Evolutionary conservation across 2,797 vertebrate genomes (phyloP).

Genomic region (Sylvilagus floridanus): DNA sequence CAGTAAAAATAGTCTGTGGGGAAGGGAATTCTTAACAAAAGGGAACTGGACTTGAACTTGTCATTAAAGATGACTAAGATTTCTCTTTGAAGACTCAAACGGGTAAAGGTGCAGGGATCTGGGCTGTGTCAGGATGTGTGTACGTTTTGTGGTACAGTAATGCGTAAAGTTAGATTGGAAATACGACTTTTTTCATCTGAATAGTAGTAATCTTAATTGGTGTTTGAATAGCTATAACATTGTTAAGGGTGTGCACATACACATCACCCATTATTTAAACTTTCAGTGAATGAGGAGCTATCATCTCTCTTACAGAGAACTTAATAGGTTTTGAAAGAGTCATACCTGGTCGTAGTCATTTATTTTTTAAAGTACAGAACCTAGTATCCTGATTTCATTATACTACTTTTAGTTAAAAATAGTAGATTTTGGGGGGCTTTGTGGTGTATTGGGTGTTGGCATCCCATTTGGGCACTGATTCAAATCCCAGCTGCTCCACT

Average conservation of each 20-base stretch:
- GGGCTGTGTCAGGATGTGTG: not conserved
- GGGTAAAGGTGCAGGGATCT: not conserved
- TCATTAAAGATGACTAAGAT: constrained; percentile 20
- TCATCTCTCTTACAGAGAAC: not conserved
- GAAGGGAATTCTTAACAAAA: not conserved
- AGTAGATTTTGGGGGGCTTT: not conserved
- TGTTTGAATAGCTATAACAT: not conserved
- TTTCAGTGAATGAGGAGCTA: constrained; percentile 10
- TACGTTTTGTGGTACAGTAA: not conserved
- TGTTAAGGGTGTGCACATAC: not conserved
- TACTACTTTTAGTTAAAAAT: constrained; percentile 14
- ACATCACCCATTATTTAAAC: not conserved
- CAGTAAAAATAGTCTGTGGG: not conserved
- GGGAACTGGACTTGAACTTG: not conserved
- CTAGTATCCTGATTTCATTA: not conserved
- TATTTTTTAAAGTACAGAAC: not conserved
- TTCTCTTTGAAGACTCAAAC: constrained; percentile 3
- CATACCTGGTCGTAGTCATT: not conserved
- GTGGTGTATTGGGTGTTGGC: no score
- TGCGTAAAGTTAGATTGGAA: not conserved
- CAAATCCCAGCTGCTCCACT: no score
- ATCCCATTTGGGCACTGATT: no score
- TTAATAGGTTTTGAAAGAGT: not conserved
- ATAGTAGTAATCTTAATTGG: not conserved
- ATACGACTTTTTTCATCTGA: constrained; percentile 3